Percentiles rank a stretch among this genome's conserved stretches.
Conservation (phyloP, 2,113 vertebrate species). For the Anthoscopus minutus region DNA sequence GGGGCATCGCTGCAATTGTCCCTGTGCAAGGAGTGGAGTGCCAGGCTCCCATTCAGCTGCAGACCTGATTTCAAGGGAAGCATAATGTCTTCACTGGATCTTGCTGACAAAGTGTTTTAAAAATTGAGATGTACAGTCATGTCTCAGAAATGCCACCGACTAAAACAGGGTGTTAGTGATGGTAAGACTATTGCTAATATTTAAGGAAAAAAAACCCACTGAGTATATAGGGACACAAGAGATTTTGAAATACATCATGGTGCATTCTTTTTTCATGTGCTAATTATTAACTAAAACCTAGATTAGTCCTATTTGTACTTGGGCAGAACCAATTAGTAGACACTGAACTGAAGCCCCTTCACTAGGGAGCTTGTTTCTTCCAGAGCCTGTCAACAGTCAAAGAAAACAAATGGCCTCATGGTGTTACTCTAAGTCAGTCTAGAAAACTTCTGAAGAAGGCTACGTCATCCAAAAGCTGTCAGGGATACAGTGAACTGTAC, state of each 20-base stretch:
- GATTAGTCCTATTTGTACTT: not conserved
- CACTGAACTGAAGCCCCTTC: not conserved
- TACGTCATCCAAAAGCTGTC: not conserved
- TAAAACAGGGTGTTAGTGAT: not conserved
- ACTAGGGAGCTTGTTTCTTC: not conserved
- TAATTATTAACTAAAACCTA: not conserved
- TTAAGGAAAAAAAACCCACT: not conserved
- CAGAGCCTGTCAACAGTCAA: not conserved
- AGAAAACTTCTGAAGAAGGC: not conserved
- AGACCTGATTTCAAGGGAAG: not conserved
- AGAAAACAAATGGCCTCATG: not conserved
- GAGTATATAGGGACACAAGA: not conserved
- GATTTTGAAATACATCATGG: not conserved
- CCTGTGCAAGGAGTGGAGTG: not conserved
- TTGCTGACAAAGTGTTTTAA: not conserved
- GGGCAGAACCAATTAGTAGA: not conserved
- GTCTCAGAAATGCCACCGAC: not conserved
- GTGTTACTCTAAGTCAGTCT: not conserved
- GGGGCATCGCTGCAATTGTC: not conserved
- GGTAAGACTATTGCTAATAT: not conserved
- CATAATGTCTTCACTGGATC: not conserved
- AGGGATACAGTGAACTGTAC: not conserved
- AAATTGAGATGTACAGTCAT: not conserved
- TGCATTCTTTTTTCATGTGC: not conserved
- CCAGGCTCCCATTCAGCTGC: not conserved